A percentile compares a stretch with the other conserved stretches of the same genome.
Evolutionary conservation across 2,888 invertebrate genomes (phyloP).

Genomic region (Acrobasis repandana): DNA sequence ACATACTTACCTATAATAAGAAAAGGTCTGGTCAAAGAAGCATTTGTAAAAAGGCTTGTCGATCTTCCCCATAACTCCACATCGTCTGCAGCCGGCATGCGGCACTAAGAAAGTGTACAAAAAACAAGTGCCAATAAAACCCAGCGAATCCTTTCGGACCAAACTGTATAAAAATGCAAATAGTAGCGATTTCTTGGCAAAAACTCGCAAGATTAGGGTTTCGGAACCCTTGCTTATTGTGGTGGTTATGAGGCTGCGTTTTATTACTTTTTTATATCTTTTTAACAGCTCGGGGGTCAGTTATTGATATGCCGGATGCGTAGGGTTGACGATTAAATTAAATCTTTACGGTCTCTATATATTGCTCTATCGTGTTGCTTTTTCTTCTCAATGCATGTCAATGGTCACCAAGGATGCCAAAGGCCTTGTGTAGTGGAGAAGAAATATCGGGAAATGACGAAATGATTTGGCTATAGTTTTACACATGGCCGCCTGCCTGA

Average conservation of each 20-base stretch:
- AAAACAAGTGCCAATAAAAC: slow-evolving; percentile 15
- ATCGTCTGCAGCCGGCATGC: neutral
- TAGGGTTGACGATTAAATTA: slow-evolving; percentile 45
- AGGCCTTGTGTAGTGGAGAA: too few relatives aligned
- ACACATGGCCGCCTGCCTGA: too few relatives aligned
- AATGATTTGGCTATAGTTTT: too few relatives aligned
- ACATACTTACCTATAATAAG: too few relatives aligned
- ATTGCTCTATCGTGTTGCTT: too few relatives aligned
- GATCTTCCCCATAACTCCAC: neutral
- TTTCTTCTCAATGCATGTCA: too few relatives aligned
- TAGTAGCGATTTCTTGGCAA: slow-evolving; percentile 38
- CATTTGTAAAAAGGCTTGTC: neutral
- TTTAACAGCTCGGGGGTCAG: slow-evolving; percentile 69
- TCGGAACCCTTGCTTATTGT: slow-evolving; percentile 54
- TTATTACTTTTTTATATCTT: slow-evolving; percentile 82
- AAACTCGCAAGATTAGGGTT: slow-evolving; percentile 21
- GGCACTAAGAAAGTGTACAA: neutral
- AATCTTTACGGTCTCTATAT: neutral
- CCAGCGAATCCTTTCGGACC: slow-evolving; percentile 22
- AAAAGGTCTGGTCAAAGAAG: too few relatives aligned
- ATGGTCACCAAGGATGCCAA: too few relatives aligned
- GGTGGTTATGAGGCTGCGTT: slow-evolving; percentile 70
- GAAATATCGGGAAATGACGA: too few relatives aligned
- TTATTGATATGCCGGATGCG: slow-evolving; percentile 41
- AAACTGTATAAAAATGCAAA: slow-evolving; percentile 44